Percentiles rank a stretch among this genome's conserved stretches.
phyloP scores from a whole-genome alignment of 2,113 vertebrate genomes.

The Actinemys pallida region DNA sequence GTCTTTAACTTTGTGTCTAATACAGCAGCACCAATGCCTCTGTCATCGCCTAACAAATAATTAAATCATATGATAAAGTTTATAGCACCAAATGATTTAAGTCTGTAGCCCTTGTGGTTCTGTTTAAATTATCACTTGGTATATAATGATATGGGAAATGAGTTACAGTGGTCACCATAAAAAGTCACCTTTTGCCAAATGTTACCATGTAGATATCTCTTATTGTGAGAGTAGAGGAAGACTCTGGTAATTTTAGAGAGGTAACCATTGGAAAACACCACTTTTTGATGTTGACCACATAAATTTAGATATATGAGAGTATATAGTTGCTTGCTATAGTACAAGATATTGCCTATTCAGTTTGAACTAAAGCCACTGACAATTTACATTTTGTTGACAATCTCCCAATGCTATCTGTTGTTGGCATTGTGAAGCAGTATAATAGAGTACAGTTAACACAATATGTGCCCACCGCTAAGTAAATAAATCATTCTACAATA shows the following conservation, averaged over 20 bases:
- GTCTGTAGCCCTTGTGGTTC: not conserved
- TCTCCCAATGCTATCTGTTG: not conserved
- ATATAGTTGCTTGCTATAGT: not conserved
- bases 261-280: not conserved
- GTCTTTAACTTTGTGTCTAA: not conserved
- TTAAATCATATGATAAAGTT: not conserved
- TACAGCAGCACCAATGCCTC: not conserved
- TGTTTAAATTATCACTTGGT: not conserved
- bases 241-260: not conserved
- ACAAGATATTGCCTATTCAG: not conserved
- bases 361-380: not conserved
- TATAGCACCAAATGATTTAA: not conserved
- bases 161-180: not conserved
- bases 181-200: not conserved
- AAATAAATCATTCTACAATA: not conserved
- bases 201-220: not conserved
- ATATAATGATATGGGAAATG: not conserved
- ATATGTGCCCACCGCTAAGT: not conserved
- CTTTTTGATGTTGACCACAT: not conserved
- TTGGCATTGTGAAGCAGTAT: too few relatives aligned
- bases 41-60: not conserved
- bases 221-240: not conserved
- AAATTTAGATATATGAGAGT: not conserved
- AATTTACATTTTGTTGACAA: too few relatives aligned
- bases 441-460: not conserved